These are phyloP conservation scores for Brachionus manjavacas DNA, from an alignment of 1,140 invertebrate genomes.

Conservation along the genomic window DNA sequence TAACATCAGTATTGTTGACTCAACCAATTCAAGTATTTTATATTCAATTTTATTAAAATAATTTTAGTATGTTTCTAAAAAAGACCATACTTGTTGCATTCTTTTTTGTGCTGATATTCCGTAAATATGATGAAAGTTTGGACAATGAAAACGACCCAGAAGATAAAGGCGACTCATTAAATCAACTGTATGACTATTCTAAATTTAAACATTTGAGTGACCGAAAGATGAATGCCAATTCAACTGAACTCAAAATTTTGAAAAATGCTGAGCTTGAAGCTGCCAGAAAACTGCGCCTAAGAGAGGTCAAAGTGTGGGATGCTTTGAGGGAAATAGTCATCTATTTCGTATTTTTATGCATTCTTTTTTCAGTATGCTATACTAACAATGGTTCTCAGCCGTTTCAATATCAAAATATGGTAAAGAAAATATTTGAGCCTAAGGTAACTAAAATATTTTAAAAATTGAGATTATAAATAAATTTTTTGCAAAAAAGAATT, in stretches of 20 bases:
- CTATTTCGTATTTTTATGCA: constrained; percentile 59
- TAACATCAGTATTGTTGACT: constrained; percentile 19
- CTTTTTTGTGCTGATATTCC: constrained; percentile 59
- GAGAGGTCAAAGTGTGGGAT: constrained; percentile 59
- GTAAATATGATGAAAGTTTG: constrained; percentile 57
- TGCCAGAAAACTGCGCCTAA: constrained; percentile 54
- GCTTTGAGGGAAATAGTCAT: constrained; percentile 58
- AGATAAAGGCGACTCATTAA: constrained; percentile 54
- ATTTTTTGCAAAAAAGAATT: too few species aligned
- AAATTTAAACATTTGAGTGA: constrained; percentile 46
- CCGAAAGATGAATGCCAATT: constrained; percentile 45
- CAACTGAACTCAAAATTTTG: constrained; percentile 52
- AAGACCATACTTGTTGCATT: constrained; percentile 58
- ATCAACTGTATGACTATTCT: constrained; percentile 49
- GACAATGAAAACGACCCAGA: constrained; percentile 59
- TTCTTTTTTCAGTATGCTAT: constrained; percentile 59
- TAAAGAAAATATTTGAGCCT: constrained; percentile 55
- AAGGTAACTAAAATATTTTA: background rate
- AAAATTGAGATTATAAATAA: too few species aligned
- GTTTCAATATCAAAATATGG: constrained; percentile 55
- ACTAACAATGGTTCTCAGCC: constrained; percentile 55
- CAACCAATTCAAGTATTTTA: background rate
- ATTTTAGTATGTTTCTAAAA: background rate
- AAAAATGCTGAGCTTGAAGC: constrained; percentile 53
- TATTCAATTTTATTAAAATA: background rate